A percentile compares a stretch with the other conserved stretches of the same genome.
Conservation (phyloP, 2,113 vertebrate genomes). For the Sturnira hondurensis region DNA sequence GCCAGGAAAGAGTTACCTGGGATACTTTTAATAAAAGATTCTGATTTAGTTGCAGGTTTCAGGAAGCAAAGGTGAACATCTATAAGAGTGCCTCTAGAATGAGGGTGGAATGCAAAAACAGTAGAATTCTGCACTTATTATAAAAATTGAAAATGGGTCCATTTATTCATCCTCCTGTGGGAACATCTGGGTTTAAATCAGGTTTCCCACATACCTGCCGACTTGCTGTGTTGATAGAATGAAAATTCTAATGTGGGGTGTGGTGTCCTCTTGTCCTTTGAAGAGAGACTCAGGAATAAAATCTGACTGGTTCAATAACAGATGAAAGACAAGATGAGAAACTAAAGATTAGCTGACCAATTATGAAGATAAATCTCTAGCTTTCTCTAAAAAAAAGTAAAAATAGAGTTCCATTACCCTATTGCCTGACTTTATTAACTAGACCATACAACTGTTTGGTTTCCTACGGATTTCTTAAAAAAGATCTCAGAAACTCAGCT, state of each 20-base stretch:
- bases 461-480: constrained; percentile 62
- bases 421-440: constrained; percentile 48
- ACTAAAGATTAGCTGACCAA: constrained; percentile 3
- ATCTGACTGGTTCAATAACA: background rate
- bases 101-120: background rate
- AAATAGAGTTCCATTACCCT: constrained; percentile 12
- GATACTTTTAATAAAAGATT: background rate
- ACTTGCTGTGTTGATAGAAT: background rate
- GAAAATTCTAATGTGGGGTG: background rate
- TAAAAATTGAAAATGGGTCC: background rate
- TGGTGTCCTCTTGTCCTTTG: background rate
- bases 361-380: constrained; percentile 24
- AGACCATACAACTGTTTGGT: constrained; percentile 24
- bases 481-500: constrained; percentile 46
- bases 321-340: background rate
- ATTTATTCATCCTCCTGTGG: background rate
- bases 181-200: background rate
- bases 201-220: background rate
- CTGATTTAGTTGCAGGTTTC: background rate
- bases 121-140: background rate
- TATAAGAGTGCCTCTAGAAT: background rate
- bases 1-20: background rate
- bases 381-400: constrained; percentile 26
- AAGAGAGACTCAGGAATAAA: background rate
- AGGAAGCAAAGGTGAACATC: background rate